These are phyloP conservation scores for Pogoniulus pusillus DNA, from an alignment of 2,797 vertebrate species.

Conservation along the genomic window DNA sequence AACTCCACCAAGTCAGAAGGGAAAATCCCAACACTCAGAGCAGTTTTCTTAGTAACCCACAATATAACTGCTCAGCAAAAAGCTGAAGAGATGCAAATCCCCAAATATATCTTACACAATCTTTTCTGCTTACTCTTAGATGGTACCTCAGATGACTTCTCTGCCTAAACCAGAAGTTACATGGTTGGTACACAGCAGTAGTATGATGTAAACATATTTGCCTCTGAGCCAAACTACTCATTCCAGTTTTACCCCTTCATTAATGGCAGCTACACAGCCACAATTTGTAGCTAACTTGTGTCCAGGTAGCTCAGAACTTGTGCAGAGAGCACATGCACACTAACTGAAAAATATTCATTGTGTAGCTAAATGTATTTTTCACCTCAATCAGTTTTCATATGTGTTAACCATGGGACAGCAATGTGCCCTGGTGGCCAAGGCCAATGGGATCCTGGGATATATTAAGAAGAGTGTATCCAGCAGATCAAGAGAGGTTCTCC, in stretches of 20 bases:
- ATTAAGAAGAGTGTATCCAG: too few relatives aligned
- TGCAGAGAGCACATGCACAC: fast-evolving
- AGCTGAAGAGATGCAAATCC: neutral
- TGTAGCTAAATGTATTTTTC: neutral
- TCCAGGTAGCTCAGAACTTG: neutral
- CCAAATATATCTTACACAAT: neutral
- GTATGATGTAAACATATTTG: neutral
- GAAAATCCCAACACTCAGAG: neutral
- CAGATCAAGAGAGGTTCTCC: too few relatives aligned
- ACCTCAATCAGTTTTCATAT: neutral
- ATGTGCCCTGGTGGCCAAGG: too few relatives aligned
- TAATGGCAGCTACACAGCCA: neutral
- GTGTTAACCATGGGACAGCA: too few relatives aligned
- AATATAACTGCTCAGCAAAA: neutral
- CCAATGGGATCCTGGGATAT: too few relatives aligned
- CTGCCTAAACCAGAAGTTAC: neutral
- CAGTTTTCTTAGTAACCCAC: neutral
- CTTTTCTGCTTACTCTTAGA: neutral
- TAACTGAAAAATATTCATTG: neutral
- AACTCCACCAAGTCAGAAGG: neutral
- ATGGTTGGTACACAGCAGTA: fast-evolving
- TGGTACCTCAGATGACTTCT: neutral
- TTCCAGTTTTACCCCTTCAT: neutral
- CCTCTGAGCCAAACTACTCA: neutral
- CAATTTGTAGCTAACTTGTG: neutral